phyloP scores from a whole-genome alignment of 2,113 vertebrate genomes.

The Passerina amoena region DNA sequence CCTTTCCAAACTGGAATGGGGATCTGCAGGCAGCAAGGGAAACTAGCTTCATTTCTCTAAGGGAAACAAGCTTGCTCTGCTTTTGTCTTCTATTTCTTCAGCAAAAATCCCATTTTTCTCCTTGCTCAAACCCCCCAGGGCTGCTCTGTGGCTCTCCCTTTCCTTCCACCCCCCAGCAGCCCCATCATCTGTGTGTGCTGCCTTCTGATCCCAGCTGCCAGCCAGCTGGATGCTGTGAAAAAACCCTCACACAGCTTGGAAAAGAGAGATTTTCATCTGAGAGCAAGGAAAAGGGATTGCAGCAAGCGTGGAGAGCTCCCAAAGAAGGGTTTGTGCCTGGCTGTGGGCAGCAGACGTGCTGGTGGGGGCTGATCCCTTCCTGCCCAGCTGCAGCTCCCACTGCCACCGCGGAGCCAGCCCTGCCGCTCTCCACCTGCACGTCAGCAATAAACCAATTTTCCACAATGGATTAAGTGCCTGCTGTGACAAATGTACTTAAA shows the following conservation, averaged over 20 bases:
- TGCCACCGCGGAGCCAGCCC: not conserved
- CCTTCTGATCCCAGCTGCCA: not conserved
- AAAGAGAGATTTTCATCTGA: not conserved
- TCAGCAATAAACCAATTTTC: conserved; percentile 18
- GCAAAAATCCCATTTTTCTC: not conserved
- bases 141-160: not conserved
- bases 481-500: conserved; percentile 43
- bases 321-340: not conserved
- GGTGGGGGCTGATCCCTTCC: not conserved
- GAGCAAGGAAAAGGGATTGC: conserved; percentile 1
- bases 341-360: not conserved
- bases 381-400: not conserved
- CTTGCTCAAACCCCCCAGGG: not conserved
- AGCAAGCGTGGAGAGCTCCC: not conserved
- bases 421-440: not conserved
- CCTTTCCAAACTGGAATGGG: not conserved
- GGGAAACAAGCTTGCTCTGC: not conserved
- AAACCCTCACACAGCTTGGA: not conserved
- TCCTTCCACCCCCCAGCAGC: not conserved
- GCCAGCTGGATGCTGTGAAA: not conserved
- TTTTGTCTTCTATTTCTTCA: not conserved
- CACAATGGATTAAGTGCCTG: not conserved
- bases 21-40: not conserved
- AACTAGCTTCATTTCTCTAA: not conserved
- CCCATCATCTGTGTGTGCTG: not conserved